Conservation (phyloP, 2,113 vertebrate genomes). For the Chlamydotis undulata region DNA sequence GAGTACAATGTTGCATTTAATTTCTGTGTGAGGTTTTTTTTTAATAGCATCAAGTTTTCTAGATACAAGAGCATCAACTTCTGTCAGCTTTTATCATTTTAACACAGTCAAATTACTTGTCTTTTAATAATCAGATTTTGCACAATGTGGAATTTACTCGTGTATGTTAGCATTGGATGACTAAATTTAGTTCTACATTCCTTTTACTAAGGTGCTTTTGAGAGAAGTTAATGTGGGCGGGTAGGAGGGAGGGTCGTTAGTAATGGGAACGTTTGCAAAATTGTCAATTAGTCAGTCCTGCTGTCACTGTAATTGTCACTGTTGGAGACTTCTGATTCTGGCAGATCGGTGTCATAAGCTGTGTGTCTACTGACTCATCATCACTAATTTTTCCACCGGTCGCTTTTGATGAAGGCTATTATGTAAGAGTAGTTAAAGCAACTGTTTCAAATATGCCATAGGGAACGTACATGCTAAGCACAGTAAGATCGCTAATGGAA, state of each 20-base stretch:
- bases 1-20: not conserved
- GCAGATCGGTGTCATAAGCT: conserved; percentile 33
- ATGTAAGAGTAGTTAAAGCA: not conserved
- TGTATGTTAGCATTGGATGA: not conserved
- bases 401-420: not conserved
- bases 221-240: not conserved
- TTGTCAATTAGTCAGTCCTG: not conserved
- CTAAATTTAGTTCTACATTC: not conserved
- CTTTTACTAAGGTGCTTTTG: not conserved
- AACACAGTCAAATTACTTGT: not conserved
- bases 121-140: not conserved
- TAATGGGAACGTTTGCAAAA: not conserved
- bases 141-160: not conserved
- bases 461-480: not conserved
- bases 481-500: not conserved
- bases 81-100: not conserved
- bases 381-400: conserved; percentile 18
- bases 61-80: not conserved
- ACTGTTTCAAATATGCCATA: not conserved
- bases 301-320: not conserved
- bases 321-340: not conserved
- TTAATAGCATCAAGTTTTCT: not conserved
- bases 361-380: not conserved
- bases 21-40: not conserved
- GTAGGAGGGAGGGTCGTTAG: not conserved